phyloP scores from a whole-genome alignment of 2,113 vertebrate species.

The Callopanchax toddi region DNA sequence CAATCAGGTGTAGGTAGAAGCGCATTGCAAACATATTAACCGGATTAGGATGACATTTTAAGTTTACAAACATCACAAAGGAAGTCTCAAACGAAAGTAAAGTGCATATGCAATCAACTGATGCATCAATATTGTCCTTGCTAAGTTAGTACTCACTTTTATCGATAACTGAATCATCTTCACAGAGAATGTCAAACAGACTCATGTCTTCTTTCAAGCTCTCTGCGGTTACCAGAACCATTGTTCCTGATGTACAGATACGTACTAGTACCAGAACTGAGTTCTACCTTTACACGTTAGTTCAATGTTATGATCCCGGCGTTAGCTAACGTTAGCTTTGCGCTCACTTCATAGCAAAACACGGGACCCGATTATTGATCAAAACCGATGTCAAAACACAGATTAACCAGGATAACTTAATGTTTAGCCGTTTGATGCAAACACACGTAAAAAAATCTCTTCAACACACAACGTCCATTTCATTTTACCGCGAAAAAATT shows the following conservation, averaged over 20 bases:
- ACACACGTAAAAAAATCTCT: neutral
- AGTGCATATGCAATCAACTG: too few species aligned
- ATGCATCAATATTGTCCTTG: too few species aligned
- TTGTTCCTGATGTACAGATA: constrained; percentile 18
- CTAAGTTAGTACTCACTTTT: constrained; percentile 79
- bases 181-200: constrained; percentile 64
- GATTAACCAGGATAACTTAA: fast-evolving
- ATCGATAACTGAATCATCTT: constrained; percentile 72
- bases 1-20: too few species aligned
- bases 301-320: neutral
- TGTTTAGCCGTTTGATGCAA: fast-evolving
- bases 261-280: too few species aligned
- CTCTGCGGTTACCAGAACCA: constrained; percentile 64
- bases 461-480: neutral
- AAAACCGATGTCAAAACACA: fast-evolving
- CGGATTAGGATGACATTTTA: too few species aligned
- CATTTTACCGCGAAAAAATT: constrained; percentile 75
- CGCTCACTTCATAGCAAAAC: constrained; percentile 31
- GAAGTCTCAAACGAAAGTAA: too few species aligned
- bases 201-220: constrained; percentile 69
- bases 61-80: too few species aligned
- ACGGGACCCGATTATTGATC: too few species aligned
- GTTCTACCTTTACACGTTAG: neutral
- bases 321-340: constrained; percentile 4
- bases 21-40: too few species aligned